Evolutionary conservation across 2,113 vertebrate species (phyloP), one percentile per base, ranked within the genome.

Genomic region (Gymnobelideus leadbeateri): DNA sequence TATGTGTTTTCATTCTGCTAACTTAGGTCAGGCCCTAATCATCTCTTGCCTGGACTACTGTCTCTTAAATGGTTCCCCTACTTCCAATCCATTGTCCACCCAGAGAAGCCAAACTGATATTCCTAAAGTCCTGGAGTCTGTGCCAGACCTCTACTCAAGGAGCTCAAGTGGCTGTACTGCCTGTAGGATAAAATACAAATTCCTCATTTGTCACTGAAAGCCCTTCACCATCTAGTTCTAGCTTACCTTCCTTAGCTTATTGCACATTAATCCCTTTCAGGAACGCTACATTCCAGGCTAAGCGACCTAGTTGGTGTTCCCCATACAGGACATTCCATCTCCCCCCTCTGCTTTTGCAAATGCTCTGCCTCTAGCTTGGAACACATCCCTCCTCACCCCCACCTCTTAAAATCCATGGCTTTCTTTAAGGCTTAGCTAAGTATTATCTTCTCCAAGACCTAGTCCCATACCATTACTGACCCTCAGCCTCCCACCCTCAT

Each of bases 191-290:
- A 84, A 84, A 84, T 84, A 84, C 68, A 84, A 84, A 84, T 84
- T 84, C n/a, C n/a, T 84, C 68, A 43, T 43, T 43, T 84, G 68
- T 37, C 19, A 84, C 68, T 84, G n/a, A 21, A 84, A 84, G 16
- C 19, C 68, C n/a, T 84, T 84, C 68, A 84, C 68, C 23, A 84
- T 23, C n/a, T 84, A 84, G n/a, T 19, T 84, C n/a, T 84, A 43
- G 68, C 16, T 84, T 23, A 84, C 68, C 68, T 43, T 84, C 68
- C 68, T 21, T 9, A 6, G n/a, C n/a, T 84, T 84, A 84, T 2
- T 43, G 68, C 68, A 84, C 37, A 84, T 84, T 84, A 84, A 84
- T 84, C n/a, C 68, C 68, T 84, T 84, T 84, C n/a, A 84, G 68
- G 31, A 84, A 84, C 16, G 19, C 68, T 84, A 84, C 68, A 84